A percentile compares a stretch with the other conserved stretches of the same genome.
These are phyloP conservation scores for Eumaeus atala DNA, from an alignment of 1,140 invertebrate species.

Conservation along the genomic window DNA sequence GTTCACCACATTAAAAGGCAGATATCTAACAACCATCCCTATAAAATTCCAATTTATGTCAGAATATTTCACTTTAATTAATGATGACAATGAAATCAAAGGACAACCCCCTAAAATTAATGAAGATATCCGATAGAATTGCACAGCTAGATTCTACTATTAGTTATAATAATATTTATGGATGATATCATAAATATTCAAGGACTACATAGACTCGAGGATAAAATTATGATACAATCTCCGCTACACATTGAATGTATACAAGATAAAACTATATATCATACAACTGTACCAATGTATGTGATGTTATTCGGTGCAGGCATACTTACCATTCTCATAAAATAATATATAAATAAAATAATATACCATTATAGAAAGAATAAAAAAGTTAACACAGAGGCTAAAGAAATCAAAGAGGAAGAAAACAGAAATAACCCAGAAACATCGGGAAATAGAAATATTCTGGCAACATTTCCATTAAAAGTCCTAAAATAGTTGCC, in stretches of 20 bases:
- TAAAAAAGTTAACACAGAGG: too few relatives aligned
- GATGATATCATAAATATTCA: constrained; percentile 20
- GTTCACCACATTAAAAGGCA: constrained; percentile 22
- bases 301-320: constrained; percentile 4
- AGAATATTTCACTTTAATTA: constrained; percentile 25
- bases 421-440: too few relatives aligned
- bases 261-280: constrained; percentile 10
- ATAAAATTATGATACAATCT: constrained; percentile 15
- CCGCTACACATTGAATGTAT: constrained; percentile 4
- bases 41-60: constrained; percentile 17
- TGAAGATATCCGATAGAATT: constrained; percentile 13
- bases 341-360: too few relatives aligned
- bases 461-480: too few relatives aligned
- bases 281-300: constrained; percentile 18
- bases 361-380: too few relatives aligned
- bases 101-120: constrained; percentile 26
- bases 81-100: constrained; percentile 22
- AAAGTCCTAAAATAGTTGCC: too few relatives aligned
- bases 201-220: constrained; percentile 20
- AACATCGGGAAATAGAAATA: too few relatives aligned
- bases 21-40: constrained; percentile 25
- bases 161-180: too few relatives aligned
- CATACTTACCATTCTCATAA: not conserved
- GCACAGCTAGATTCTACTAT: constrained; percentile 14
- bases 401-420: too few relatives aligned